Percentiles rank a stretch among this genome's conserved stretches.
These are phyloP conservation scores for Simalia tracyae DNA, from an alignment of 2,797 vertebrate species.

Conservation along the genomic window DNA sequence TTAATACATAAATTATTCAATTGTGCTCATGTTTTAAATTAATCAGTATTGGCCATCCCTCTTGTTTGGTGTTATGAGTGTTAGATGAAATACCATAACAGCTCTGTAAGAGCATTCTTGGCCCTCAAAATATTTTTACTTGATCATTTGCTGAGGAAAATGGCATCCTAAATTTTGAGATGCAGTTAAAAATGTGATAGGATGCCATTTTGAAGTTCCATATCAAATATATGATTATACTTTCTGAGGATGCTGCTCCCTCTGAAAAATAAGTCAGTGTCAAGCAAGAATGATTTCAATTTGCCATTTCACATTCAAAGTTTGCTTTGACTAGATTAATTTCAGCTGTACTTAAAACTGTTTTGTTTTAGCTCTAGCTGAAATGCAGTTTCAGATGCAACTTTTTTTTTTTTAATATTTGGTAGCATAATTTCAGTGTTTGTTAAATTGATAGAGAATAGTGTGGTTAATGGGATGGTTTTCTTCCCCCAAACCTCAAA, in stretches of 20 bases:
- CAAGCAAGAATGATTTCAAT: neutral
- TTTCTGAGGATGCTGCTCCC: neutral
- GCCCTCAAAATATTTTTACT: slow-evolving; percentile 1
- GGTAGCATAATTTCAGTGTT: neutral
- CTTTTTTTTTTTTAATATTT: neutral
- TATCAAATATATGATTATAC: slow-evolving; percentile 3
- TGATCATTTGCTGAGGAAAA: neutral
- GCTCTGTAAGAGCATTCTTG: slow-evolving; percentile 11
- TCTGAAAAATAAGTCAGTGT: neutral
- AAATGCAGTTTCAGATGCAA: slow-evolving; percentile 7
- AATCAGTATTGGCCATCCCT: slow-evolving; percentile 60
- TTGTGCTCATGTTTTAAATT: slow-evolving; percentile 61
- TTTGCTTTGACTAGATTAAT: slow-evolving; percentile 13
- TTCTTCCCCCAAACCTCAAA: neutral
- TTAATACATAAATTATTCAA: slow-evolving; percentile 43
- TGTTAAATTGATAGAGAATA: neutral
- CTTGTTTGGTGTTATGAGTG: slow-evolving; percentile 55
- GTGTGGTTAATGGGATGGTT: neutral
- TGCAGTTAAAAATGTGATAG: slow-evolving; percentile 8
- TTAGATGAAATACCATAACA: slow-evolving; percentile 45
- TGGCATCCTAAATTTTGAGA: neutral
- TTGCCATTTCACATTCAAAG: slow-evolving; percentile 19
- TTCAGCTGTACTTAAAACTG: slow-evolving; percentile 7
- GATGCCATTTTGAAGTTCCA: neutral
- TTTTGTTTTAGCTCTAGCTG: neutral